These are phyloP conservation scores for Hycleus cichorii DNA, from an alignment of 1,140 invertebrate species.

Conservation along the genomic window DNA sequence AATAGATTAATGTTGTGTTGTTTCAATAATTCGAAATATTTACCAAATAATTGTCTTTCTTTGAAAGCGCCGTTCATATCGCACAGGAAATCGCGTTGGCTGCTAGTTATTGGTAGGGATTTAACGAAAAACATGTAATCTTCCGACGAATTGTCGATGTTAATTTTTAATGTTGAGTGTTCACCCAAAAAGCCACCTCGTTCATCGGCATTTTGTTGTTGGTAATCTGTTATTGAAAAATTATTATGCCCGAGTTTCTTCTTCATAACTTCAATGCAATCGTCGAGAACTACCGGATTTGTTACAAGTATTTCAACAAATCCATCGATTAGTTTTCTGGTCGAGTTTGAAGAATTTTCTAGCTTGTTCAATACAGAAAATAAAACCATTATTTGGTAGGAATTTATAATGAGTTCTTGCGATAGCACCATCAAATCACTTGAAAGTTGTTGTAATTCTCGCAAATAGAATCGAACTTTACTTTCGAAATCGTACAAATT, in stretches of 20 bases:
- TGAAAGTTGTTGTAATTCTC: too few relatives aligned
- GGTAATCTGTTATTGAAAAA: constrained; percentile 1
- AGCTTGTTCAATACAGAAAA: too few relatives aligned
- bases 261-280: constrained; percentile 3
- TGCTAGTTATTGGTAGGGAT: not conserved
- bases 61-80: constrained; percentile 4
- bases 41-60: constrained; percentile 7
- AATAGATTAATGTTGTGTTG: constrained; percentile 1
- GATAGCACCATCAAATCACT: too few relatives aligned
- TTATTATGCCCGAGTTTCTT: not conserved
- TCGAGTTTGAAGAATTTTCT: too few relatives aligned
- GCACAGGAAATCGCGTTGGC: constrained; percentile 8
- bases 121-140: constrained; percentile 12
- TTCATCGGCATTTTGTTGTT: constrained; percentile 4
- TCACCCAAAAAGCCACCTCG: constrained; percentile 14
- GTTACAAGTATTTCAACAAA: too few relatives aligned
- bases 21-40: constrained; percentile 3
- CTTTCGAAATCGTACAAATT: too few relatives aligned
- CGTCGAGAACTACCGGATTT: not conserved
- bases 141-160: not conserved
- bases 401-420: too few relatives aligned
- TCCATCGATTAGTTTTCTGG: too few relatives aligned
- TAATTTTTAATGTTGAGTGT: constrained; percentile 9
- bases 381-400: too few relatives aligned
- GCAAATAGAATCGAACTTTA: too few relatives aligned